A percentile compares a stretch with the other conserved stretches of the same genome.
phyloP scores from a whole-genome alignment of 2,888 invertebrate species.

The Acleris cristana region DNA sequence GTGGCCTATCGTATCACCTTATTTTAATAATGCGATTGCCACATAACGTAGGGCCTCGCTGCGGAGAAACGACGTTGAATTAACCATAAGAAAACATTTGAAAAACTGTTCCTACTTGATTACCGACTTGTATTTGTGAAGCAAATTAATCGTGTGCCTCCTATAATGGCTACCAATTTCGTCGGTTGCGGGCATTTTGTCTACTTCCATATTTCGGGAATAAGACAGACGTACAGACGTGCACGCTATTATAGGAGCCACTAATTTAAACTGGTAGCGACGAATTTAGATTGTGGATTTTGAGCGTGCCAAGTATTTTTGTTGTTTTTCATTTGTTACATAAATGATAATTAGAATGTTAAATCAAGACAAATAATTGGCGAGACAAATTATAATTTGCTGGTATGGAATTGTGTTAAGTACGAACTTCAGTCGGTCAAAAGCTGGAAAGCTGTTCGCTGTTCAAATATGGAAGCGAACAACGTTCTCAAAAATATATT shows the following conservation, averaged over 20 bases:
- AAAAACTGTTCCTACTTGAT: slow-evolving; percentile 18
- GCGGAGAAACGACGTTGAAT: slow-evolving; percentile 5
- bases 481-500: too few species aligned
- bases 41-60: slow-evolving; percentile 15
- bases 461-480: too few species aligned
- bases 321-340: slow-evolving; percentile 8
- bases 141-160: not conserved
- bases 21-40: slow-evolving; percentile 30
- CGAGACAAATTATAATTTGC: too few species aligned
- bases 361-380: too few species aligned
- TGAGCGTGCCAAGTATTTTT: slow-evolving; percentile 27
- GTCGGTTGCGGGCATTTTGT: slow-evolving; percentile 15
- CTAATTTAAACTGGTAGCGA: slow-evolving; percentile 33
- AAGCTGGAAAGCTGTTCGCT: too few species aligned
- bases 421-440: too few species aligned
- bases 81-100: slow-evolving; percentile 17
- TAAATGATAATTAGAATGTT: not conserved
- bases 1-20: slow-evolving; percentile 35
- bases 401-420: too few species aligned
- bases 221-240: slow-evolving; percentile 33
- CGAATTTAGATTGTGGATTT: slow-evolving; percentile 30
- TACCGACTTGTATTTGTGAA: not conserved
- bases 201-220: slow-evolving; percentile 35
- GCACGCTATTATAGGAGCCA: slow-evolving; percentile 35
- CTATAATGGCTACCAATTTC: slow-evolving; percentile 22